Percentiles rank a stretch among this genome's conserved stretches.
Conservation (phyloP, 2,888 invertebrate genomes). For the Cataglyphis albicans region DNA sequence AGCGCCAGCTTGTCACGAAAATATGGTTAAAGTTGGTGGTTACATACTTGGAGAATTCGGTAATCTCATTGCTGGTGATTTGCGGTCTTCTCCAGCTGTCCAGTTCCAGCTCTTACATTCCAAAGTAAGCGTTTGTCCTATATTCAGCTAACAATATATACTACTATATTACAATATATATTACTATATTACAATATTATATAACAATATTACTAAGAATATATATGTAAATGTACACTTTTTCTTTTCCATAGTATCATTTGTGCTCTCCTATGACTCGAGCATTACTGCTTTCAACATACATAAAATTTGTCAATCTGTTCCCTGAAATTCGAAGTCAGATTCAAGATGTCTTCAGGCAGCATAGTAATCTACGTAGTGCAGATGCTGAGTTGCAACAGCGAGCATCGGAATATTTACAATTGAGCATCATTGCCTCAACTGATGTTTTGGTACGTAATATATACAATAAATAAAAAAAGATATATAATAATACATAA, state of each 20-base stretch:
- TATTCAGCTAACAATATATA: slow-evolving; percentile 2
- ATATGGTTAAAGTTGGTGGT: slow-evolving; percentile 99
- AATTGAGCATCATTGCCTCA: slow-evolving; percentile 97
- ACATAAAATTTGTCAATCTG: slow-evolving; percentile 99
- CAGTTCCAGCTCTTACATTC: slow-evolving; percentile 99
- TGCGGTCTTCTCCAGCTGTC: slow-evolving; percentile 97
- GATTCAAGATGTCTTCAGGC: slow-evolving; percentile 97
- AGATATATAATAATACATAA: neutral
- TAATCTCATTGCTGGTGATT: slow-evolving; percentile 99
- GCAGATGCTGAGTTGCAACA: slow-evolving; percentile 99
- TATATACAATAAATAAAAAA: neutral
- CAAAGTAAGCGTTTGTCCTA: slow-evolving; percentile 87
- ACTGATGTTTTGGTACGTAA: slow-evolving; percentile 94
- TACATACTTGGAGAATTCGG: slow-evolving; percentile 99
- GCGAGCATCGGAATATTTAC: slow-evolving; percentile 98
- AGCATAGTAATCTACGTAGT: slow-evolving; percentile 97
- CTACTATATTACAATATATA: neutral
- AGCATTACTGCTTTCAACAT: slow-evolving; percentile 98
- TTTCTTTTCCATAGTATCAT: slow-evolving; percentile 90
- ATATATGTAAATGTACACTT: neutral
- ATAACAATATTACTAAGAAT: too few species aligned
- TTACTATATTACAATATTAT: neutral
- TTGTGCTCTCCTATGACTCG: slow-evolving; percentile 98
- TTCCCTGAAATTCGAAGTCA: slow-evolving; percentile 99
- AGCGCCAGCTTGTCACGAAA: slow-evolving; percentile 99